Evolutionary conservation across 2,888 invertebrate species (phyloP), one percentile per base, ranked within the genome.

Genomic region (Cyclophora albipunctata): DNA sequence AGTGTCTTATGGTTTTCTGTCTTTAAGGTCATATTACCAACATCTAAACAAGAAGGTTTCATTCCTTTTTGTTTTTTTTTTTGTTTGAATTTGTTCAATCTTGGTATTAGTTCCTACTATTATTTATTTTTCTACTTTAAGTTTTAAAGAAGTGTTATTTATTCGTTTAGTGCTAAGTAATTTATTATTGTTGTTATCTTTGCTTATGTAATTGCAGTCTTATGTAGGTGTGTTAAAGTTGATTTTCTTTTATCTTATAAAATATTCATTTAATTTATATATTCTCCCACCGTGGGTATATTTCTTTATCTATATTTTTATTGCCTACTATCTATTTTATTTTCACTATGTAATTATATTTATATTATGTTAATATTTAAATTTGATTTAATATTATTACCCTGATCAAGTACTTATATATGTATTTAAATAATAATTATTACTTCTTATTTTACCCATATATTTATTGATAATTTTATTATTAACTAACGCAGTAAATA

Each of bases 131-230:
- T 42, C 42, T 47, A n/a, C 35, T 4, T n/a, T 34, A 44, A 40
- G 52, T 49, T 45, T 20, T 20, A 2, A 20, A 20, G 20, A 20
- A 20, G 20, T 20, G 20, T 20, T 53, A 56, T 53, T 54, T 34
- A 52, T 50, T 35, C 42, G 20, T 47, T 48, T 73, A 66, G 52
- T 46, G 49, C 44, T 64, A 65, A 61, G 55, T 65, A 63, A 69
- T 61, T 77, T 73, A 75, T 75, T 74, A 50, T 69, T 53, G 47
- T 73, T 67, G 63, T 73, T 72, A 58, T 54, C 47, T 45, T 44
- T 64, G 67, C 50, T 55, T 71, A 69, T 58, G 58, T 72, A 71
- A 69, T 75, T 64, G 78, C 76, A 78, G 75, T 59, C 54, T 59
- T 50, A 7, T 46, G 56, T 43, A 37, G 74, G 60, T 3, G 72